Percentiles rank a stretch among this genome's conserved stretches.
Evolutionary conservation across 2,888 invertebrate genomes (phyloP).

Genomic region (Ptychoptera albimana): DNA sequence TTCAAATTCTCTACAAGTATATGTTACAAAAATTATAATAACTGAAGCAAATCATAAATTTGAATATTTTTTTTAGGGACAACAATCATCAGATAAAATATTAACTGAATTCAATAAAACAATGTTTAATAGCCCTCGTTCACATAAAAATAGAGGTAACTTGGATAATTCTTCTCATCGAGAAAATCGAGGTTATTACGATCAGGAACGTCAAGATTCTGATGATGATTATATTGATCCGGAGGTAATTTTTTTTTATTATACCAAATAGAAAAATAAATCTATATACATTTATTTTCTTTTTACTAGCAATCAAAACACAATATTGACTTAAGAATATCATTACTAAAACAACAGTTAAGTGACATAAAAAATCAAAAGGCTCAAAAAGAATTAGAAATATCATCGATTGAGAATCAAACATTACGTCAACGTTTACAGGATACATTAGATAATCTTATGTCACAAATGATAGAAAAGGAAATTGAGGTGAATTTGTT

Average conservation of each 20-base stretch:
- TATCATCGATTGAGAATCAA: slow-evolving; percentile 70
- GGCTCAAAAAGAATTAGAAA: slow-evolving; percentile 65
- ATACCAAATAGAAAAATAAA: background rate
- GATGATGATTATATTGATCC: slow-evolving; percentile 22
- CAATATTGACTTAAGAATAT: slow-evolving; percentile 45
- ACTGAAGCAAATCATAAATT: background rate
- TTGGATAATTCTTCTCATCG: slow-evolving; percentile 12
- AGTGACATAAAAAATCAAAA: slow-evolving; percentile 57
- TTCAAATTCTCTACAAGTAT: slow-evolving; percentile 27
- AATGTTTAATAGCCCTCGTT: slow-evolving; percentile 18
- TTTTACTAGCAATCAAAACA: slow-evolving; percentile 24
- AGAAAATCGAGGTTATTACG: slow-evolving; percentile 16
- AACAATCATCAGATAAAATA: slow-evolving; percentile 14
- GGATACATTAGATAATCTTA: slow-evolving; percentile 60
- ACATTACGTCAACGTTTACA: slow-evolving; percentile 70
- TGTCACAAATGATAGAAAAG: slow-evolving; percentile 64
- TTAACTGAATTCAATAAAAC: slow-evolving; percentile 25
- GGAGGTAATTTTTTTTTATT: background rate
- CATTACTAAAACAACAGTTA: slow-evolving; percentile 55
- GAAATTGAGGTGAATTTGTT: slow-evolving; percentile 41
- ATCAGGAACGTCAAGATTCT: slow-evolving; percentile 18
- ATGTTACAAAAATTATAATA: background rate
- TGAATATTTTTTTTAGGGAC: background rate
- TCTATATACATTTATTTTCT: slow-evolving; percentile 4
- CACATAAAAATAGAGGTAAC: slow-evolving; percentile 3